Base-by-base conservation (phyloP, 2,888 invertebrate genomes). In the Xanthorhoe spadicearia region DNA sequence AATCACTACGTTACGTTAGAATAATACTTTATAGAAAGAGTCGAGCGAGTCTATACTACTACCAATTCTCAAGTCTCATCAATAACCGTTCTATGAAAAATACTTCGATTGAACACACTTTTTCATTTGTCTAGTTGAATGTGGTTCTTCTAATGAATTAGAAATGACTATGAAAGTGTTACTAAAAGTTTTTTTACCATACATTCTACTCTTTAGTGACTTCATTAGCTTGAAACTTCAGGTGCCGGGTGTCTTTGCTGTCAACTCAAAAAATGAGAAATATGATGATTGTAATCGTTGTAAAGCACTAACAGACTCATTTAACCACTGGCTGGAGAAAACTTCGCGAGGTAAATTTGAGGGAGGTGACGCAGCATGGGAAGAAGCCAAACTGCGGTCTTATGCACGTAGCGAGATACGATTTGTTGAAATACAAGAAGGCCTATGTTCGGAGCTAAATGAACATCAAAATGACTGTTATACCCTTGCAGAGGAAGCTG, bases 321-420 rank as follows among this genome's bases (percentile, higher is more conserved):
- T 97, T 79, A 94, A 94, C 75, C 92, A 95, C 95, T 98, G 97
- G 74, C 90, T 98, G 68, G 95, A 96, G 60, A 95, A 94, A 83
- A 98, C 98, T 1, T 95, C 96, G 18, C 95, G 97, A 71, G 97
- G 96, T 49, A 98, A 98, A 86, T 97, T 96, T 89, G 98, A 97
- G 82, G 98, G 98, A 46, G 98, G 98, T 8, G 98, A 98, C 88
- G 95, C 97, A 0, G 97, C 97, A 53, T 99, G 98, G 98, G 98
- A 98, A 86, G 97, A 98, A 88, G 94, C 97, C 68, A 97, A 97
- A 80, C 89, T 97, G 68, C 96, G 96, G 68, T 95, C 96, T 6
- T 98, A 98, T 84, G 94, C 96, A 55, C 95, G 94, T 18, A 98
- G 98, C 89, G 99, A 99, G 94, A 95, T 98, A 55, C 94, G 99